Conservation (phyloP, 2,888 invertebrate species). For the Polymixis lichenea region DNA sequence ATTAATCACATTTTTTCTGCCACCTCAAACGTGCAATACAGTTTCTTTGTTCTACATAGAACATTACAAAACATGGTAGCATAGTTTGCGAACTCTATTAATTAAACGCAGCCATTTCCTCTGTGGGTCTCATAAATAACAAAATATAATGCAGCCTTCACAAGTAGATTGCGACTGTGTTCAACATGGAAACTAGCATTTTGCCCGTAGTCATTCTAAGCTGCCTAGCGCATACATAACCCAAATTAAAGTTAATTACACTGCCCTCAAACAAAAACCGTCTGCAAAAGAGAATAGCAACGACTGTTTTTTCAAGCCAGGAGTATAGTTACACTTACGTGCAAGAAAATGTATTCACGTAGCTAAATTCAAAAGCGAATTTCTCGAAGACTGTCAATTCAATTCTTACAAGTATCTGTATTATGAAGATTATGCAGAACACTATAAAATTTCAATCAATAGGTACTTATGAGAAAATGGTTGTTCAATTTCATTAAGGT, state of each 20-base stretch:
- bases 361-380: background rate
- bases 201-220: conserved; percentile 46
- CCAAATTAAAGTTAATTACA: conserved; percentile 59
- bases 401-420: background rate
- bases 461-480: background rate
- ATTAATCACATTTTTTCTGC: background rate
- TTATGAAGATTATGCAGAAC: background rate
- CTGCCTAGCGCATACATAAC: conserved; percentile 49
- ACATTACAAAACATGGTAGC: conserved; percentile 33
- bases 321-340: conserved; percentile 30
- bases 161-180: conserved; percentile 43
- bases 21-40: background rate
- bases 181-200: conserved; percentile 49
- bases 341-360: conserved; percentile 4
- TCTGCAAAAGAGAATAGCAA: conserved; percentile 32
- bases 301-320: conserved; percentile 38
- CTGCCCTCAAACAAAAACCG: conserved; percentile 43
- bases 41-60: conserved; percentile 33
- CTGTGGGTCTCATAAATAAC: conserved; percentile 58
- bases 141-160: conserved; percentile 59
- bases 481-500: background rate
- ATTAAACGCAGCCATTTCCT: conserved; percentile 51
- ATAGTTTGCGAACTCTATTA: conserved; percentile 53
- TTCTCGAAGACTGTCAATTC: background rate
- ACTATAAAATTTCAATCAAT: background rate